A percentile compares a stretch with the other conserved stretches of the same genome.
Evolutionary conservation across 2,797 vertebrate genomes (phyloP).

Genomic region (Lagorchestes hirsutus): DNA sequence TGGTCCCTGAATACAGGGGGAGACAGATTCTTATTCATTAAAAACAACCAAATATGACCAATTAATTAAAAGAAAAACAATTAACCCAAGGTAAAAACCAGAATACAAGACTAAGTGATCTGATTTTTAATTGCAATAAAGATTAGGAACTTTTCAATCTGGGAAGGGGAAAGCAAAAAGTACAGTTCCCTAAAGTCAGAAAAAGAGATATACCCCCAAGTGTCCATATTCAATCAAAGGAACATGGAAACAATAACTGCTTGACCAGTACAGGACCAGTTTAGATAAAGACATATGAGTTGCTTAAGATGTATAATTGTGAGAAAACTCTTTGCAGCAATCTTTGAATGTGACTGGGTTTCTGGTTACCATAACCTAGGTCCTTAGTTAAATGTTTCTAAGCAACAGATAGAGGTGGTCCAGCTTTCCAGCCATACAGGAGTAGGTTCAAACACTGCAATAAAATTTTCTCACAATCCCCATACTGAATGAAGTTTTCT

Average conservation of each 20-base stretch:
- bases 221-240: neutral
- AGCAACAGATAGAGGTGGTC: neutral
- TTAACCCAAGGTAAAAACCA: too few relatives aligned
- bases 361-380: neutral
- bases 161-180: neutral
- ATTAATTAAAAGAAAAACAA: too few relatives aligned
- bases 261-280: neutral
- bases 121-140: neutral
- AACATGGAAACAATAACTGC: neutral
- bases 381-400: too few relatives aligned
- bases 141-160: neutral
- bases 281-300: neutral
- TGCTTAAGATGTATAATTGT: neutral
- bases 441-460: neutral
- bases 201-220: neutral
- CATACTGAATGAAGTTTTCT: neutral
- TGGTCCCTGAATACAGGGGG: neutral
- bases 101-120: neutral
- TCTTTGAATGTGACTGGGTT: neutral
- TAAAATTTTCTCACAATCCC: neutral
- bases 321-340: neutral
- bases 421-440: neutral
- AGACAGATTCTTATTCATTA: neutral
- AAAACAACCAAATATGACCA: too few relatives aligned
- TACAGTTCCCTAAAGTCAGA: neutral